These are phyloP conservation scores for Ceratosolen fusciceps DNA, from an alignment of 1,140 invertebrate genomes.

Conservation along the genomic window DNA sequence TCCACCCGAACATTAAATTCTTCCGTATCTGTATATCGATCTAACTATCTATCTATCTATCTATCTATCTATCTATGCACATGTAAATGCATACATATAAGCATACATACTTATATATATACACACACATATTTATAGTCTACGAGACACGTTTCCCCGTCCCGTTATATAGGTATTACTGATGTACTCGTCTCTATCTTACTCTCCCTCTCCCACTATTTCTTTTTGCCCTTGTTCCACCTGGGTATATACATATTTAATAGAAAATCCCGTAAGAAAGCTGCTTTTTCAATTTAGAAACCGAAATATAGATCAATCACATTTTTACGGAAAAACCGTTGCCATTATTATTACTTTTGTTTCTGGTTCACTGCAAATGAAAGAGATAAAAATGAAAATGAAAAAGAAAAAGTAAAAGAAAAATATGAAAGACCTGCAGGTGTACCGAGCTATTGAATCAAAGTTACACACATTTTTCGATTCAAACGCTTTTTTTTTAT, in stretches of 20 bases:
- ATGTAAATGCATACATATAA: neutral
- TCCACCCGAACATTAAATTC: neutral
- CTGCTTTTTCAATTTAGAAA: constrained; percentile 34
- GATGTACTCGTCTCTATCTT: neutral
- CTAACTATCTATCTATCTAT: neutral
- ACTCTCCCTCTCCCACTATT: neutral
- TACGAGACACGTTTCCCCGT: constrained; percentile 44
- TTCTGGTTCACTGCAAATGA: neutral
- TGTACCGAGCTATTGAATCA: neutral
- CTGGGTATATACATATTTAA: constrained; percentile 29
- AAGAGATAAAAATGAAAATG: neutral
- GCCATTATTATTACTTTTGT: neutral
- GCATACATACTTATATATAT: neutral
- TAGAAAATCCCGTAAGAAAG: constrained; percentile 31
- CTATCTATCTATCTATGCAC: too few species aligned
- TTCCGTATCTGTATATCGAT: too few species aligned
- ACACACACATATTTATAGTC: constrained; percentile 8
- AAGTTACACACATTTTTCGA: neutral
- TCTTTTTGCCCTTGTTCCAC: neutral
- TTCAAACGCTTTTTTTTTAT: neutral
- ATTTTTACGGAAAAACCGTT: constrained; percentile 4
- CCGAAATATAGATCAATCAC: constrained; percentile 44
- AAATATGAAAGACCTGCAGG: neutral
- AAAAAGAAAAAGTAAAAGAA: neutral
- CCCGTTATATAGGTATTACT: constrained; percentile 46